Evolutionary conservation across 2,113 vertebrate genomes (phyloP), one percentile per base, ranked within the genome.

Genomic region (Galeopterus variegatus): DNA sequence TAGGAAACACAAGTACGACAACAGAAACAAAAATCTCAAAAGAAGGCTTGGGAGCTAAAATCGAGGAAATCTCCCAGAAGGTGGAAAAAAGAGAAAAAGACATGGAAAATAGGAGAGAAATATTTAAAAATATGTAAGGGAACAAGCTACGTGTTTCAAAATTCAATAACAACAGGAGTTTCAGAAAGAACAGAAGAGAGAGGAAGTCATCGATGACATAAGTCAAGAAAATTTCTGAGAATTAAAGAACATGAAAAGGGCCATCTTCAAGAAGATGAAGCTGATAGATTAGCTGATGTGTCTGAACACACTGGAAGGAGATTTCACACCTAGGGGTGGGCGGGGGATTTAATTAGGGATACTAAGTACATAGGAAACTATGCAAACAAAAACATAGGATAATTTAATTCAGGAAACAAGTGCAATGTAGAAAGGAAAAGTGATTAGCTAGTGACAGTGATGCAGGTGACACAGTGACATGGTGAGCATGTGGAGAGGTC

Each of bases 401-500:
- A 18, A 65, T 13, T 45, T n/a, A 28, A 60, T 14, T 73, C 23
- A 26, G 64, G 75, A 28, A n/a, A 56, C 48, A 48, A 64, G 82
- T 11, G 36, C 54, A 26, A 2, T 0, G 15, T 0, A 69, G 36
- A 65, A 31, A 70, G 69, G 31, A 77, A 21, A 69, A 52, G 89
- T 6, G n/a, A 31, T 3, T 28, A 0, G 31, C 60, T 15, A 0
- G 10, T 50, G 21, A 31, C 6, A 3, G 8, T 5, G 12, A 21
- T 1, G 4, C 1, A 52, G 82, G 14, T 28, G 84, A 81, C 1
- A 1, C 28, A 14, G 64, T 15, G 3, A 1, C 3, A 0, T 0
- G 11, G 7, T 5, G 31, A 45, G 45, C 2, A 14, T 0, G 0
- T 0, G 23, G 36, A 17, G 36, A 9, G 6, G 7, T 1, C 0